Conservation (phyloP, 2,797 vertebrate genomes). For the Eulemur mongoz region DNA sequence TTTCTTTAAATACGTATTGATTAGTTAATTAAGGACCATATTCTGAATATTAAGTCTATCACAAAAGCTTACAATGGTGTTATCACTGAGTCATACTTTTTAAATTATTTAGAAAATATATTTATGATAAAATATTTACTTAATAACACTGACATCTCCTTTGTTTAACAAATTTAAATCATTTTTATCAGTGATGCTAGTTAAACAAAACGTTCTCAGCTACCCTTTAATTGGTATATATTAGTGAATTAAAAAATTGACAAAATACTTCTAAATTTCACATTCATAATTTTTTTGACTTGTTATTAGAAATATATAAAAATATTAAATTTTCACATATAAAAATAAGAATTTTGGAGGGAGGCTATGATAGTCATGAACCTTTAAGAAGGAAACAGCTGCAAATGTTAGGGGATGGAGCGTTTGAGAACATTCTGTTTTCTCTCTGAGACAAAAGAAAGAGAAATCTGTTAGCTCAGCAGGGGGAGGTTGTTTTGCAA, state of each 20-base stretch:
- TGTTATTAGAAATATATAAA: constrained; percentile 27
- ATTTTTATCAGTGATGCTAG: constrained; percentile 4
- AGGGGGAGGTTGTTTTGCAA: constrained; percentile 44
- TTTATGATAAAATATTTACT: neutral
- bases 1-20: neutral
- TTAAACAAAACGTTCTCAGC: neutral
- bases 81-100: neutral
- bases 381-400: constrained; percentile 63
- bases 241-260: neutral
- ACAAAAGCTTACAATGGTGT: neutral
- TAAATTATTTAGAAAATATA: constrained; percentile 47
- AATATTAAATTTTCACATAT: neutral
- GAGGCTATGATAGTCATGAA: constrained; percentile 16
- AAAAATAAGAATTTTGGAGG: neutral
- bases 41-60: neutral
- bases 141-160: neutral
- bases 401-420: constrained; percentile 39
- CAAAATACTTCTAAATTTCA: neutral
- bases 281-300: constrained; percentile 48
- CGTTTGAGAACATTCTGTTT: constrained; percentile 65
- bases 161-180: neutral
- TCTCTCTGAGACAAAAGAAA: constrained; percentile 55
- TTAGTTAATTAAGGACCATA: neutral
- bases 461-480: constrained; percentile 63
- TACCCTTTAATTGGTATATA: neutral